These are phyloP conservation scores for Cyclophora punctaria DNA, from an alignment of 2,888 invertebrate genomes.

Conservation along the genomic window DNA sequence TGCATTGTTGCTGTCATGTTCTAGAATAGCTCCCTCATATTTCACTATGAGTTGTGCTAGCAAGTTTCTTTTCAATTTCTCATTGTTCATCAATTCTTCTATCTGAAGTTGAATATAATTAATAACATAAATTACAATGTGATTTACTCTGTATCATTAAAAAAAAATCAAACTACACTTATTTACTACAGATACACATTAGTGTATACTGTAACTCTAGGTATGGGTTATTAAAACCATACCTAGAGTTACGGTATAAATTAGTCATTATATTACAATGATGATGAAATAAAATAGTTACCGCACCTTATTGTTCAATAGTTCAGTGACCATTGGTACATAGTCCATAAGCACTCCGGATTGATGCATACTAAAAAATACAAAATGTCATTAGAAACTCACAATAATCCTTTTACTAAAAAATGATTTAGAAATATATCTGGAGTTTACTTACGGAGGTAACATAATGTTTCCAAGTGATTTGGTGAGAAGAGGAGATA, in stretches of 20 bases:
- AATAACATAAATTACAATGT: background rate
- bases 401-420: background rate
- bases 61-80: conserved; percentile 59
- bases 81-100: conserved; percentile 54
- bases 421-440: background rate
- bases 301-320: conserved; percentile 65
- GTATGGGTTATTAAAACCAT: background rate
- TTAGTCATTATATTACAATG: background rate
- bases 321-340: conserved; percentile 69
- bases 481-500: conserved; percentile 63
- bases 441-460: conserved; percentile 51
- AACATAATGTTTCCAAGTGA: conserved; percentile 59
- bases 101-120: conserved; percentile 39
- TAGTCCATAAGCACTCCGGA: conserved; percentile 74
- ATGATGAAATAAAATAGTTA: too few species aligned
- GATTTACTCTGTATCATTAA: background rate
- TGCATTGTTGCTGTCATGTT: conserved; percentile 66
- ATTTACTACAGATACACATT: background rate
- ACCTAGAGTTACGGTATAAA: background rate
- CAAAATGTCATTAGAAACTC: background rate
- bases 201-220: background rate
- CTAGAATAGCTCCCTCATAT: conserved; percentile 65
- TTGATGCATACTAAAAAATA: conserved; percentile 58
- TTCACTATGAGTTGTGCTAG: conserved; percentile 64
- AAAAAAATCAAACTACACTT: background rate